These are phyloP conservation scores for Tenthredo notha DNA, from an alignment of 2,888 invertebrate species.

Conservation along the genomic window DNA sequence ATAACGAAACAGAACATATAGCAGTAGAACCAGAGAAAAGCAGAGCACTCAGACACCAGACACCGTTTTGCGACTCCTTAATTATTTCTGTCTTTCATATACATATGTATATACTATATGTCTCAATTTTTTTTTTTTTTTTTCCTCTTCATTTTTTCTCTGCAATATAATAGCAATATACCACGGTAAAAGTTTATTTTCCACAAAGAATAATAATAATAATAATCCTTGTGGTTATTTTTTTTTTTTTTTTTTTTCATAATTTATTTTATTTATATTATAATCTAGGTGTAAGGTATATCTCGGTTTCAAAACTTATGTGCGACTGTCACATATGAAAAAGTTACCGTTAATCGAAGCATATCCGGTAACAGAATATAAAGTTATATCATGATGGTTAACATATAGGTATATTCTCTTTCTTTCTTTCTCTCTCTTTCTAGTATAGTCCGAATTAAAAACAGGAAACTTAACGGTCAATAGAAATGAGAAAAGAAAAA, in stretches of 20 bases:
- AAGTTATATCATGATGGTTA: conserved; percentile 14
- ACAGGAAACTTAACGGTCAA: conserved; percentile 20
- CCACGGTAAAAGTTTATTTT: too few species aligned
- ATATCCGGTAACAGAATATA: conserved; percentile 24
- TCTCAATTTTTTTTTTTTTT: too few species aligned
- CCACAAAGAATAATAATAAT: too few species aligned
- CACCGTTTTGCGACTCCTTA: neutral
- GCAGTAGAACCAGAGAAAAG: neutral
- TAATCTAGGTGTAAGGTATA: neutral
- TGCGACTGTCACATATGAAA: conserved; percentile 14
- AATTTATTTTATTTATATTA: neutral
- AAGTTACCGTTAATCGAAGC: conserved; percentile 18
- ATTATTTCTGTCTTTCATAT: conserved; percentile 2
- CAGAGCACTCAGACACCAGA: conserved; percentile 3
- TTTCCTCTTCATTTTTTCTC: too few species aligned
- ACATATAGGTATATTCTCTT: neutral
- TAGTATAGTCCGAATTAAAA: neutral
- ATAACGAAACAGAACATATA: too few species aligned
- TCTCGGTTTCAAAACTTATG: neutral
- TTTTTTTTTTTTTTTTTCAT: neutral
- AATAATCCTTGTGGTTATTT: too few species aligned
- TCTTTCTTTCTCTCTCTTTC: neutral
- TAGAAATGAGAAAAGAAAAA: neutral
- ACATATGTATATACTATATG: neutral
- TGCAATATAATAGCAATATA: too few species aligned